These are phyloP conservation scores for Anoplolepis gracilipes DNA, from an alignment of 1,140 invertebrate genomes.

Conservation along the genomic window DNA sequence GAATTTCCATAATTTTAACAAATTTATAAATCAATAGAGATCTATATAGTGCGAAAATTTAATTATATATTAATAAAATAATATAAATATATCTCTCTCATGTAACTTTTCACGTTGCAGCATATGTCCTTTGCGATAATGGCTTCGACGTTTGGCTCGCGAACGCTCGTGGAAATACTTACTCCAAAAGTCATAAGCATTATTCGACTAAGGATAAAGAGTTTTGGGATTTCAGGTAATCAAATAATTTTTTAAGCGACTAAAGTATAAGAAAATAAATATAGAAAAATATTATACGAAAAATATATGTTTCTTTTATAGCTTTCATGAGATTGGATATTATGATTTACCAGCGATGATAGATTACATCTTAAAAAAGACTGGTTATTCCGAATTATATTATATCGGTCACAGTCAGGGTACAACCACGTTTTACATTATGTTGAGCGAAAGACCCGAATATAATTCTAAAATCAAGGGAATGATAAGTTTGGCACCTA, in stretches of 20 bases:
- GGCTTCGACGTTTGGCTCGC: slow-evolving; percentile 92
- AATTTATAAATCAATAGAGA: background rate
- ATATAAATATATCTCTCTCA: background rate
- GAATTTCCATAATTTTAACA: background rate
- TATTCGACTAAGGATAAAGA: slow-evolving; percentile 86
- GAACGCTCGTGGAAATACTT: slow-evolving; percentile 91
- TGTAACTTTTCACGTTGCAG: slow-evolving; percentile 87
- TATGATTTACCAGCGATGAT: slow-evolving; percentile 88
- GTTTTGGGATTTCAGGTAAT: slow-evolving; percentile 88
- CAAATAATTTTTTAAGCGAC: background rate
- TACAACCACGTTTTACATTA: slow-evolving; percentile 86
- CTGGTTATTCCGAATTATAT: slow-evolving; percentile 84
- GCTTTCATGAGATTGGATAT: slow-evolving; percentile 87
- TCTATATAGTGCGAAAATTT: background rate
- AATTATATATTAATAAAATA: slow-evolving; percentile 17
- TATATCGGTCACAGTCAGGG: slow-evolving; percentile 88
- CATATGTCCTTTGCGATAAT: slow-evolving; percentile 87
- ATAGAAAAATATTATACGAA: background rate
- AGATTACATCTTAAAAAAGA: slow-evolving; percentile 87
- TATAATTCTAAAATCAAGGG: slow-evolving; percentile 89
- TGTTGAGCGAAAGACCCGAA: slow-evolving; percentile 88
- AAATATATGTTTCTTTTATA: slow-evolving; percentile 70
- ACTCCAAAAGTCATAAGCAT: slow-evolving; percentile 88
- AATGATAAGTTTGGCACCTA: slow-evolving; percentile 89
- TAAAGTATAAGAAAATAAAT: background rate